Evolutionary conservation across 2,888 invertebrate genomes (phyloP), one percentile per base, ranked within the genome.

Genomic region (Mylabris sibirica): DNA sequence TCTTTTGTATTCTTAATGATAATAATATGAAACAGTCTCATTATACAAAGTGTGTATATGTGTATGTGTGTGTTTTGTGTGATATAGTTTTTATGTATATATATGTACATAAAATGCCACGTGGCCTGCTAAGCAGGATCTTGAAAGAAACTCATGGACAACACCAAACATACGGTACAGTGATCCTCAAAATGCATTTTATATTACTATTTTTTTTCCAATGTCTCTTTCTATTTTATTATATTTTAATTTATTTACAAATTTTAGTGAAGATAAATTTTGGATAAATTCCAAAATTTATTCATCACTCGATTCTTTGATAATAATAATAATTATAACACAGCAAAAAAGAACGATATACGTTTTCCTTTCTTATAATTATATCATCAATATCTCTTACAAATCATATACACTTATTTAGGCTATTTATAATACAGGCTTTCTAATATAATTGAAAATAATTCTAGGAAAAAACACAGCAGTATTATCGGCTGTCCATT

Each of bases 1-100:
- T 53, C 3, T 24, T 53, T 14, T 24, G 20, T 53, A 5, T 20
- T 17, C 24, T 53, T 53, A 53, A 53, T 53, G 53, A 38, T 38
- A 74, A 77, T 77, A 74, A 78, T 77, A 75, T 76, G 71, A 81
- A 82, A 84, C 84, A 84, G 84, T 84, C 84, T 84, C 83, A 82
- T 84, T 76, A 78, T 82, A 82, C 79, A 81, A 77, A 80, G 78
- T 53, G 53, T 53, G 53, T 30, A 30, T n/a, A n/a, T n/a, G n/a
- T 30, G 30, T 30, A 30, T 30, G 30, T 30, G 30, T 30, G n/a
- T n/a, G n/a, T 30, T 30, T 30, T 30, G 78, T 53, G 53, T 53
- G 53, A 53, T 53, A 53, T 53, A 53, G 22, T 53, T 22, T n/a
- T 14, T 44, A 41, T 41, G 30, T 30, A 30, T n/a, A 79, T 79